Percentiles rank a stretch among this genome's conserved stretches.
Conservation (phyloP, 2,113 vertebrate genomes). For the Amphiprion percula region DNA sequence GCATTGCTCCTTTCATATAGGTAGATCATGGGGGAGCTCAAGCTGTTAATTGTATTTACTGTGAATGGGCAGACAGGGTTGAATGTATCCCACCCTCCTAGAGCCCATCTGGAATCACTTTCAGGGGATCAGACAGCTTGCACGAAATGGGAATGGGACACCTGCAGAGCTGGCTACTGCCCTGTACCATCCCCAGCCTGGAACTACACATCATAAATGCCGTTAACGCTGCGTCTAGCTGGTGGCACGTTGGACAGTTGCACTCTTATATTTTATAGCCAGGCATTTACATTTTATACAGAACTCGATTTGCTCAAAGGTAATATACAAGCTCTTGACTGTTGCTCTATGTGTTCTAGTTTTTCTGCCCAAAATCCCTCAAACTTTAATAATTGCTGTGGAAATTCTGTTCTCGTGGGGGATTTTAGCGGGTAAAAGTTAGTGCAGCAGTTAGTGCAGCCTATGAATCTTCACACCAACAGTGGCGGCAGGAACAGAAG, state of each 20-base stretch:
- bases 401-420: conserved; percentile 7
- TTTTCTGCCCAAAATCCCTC: conserved; percentile 42
- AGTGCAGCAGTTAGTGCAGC: conserved; percentile 6
- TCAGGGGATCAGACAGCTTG: conserved; percentile 78
- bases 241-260: conserved; percentile 44
- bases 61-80: conserved; percentile 67
- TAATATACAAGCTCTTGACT: conserved; percentile 28
- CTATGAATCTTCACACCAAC: conserved; percentile 35
- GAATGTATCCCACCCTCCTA: conserved; percentile 74
- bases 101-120: conserved; percentile 84
- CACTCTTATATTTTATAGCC: conserved; percentile 55
- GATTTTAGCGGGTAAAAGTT: conserved; percentile 25
- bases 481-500: conserved; percentile 43
- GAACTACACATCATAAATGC: conserved; percentile 58
- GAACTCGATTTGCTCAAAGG: conserved; percentile 43
- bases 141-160: conserved; percentile 79
- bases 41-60: conserved; percentile 82
- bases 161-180: conserved; percentile 75
- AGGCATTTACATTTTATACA: conserved; percentile 53
- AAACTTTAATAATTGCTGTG: conserved; percentile 16
- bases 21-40: conserved; percentile 70
- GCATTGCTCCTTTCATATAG: conserved; percentile 69
- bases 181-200: conserved; percentile 62
- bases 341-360: conserved; percentile 14
- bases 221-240: conserved; percentile 47